Base-by-base conservation (phyloP, 2,888 invertebrate genomes). In the Drosophila colorata region DNA sequence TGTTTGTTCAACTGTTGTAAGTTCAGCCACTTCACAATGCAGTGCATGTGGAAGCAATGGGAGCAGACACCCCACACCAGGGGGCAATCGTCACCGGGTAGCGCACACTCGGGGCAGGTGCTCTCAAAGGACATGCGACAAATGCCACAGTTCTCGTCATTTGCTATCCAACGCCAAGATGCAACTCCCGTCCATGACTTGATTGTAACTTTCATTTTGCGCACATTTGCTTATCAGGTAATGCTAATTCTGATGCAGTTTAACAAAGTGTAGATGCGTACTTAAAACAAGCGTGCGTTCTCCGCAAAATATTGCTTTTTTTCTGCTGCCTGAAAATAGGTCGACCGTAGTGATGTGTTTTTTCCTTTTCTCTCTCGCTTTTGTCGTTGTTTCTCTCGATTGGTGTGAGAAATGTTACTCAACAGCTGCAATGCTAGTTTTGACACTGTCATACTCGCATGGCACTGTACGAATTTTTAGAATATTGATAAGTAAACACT, bases 11-110 rank as follows among this genome's bases (percentile, higher is more conserved):
- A 94, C 84, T 96, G 96, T 93, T 97, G 97, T 16, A 98, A 97
- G 91, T 99, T 98, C 52, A 99, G 94, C 99, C 99, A 99, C 95
- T 99, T 99, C 92, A 98, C 97, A 90, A 99, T 99, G 93, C 99
- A 99, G 93, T 99, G 99, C 93, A 99, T 98, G 93, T 99, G 99
- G 93, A 99, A 99, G 93, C 99, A 99, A 93, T 99, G 99, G 8
- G 98, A 97, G 93, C 99, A 99, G 90, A 97, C 96, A 68, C 99
- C 99, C 98, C 98, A 99, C 78, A 99, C 99, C 91, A 99, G 93
- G 14, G 99, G 99, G 91, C 99, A 99, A 93, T 99, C 98, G 93
- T 99, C 99, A 52, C 99, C 99, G 20, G 99, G 99, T 74, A 98
- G 93, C 93, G 98, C 98, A 93, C 99, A 99, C 93, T 99, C 99